Conservation (phyloP, 2,888 invertebrate species). For the Cyaniris semiargus region DNA sequence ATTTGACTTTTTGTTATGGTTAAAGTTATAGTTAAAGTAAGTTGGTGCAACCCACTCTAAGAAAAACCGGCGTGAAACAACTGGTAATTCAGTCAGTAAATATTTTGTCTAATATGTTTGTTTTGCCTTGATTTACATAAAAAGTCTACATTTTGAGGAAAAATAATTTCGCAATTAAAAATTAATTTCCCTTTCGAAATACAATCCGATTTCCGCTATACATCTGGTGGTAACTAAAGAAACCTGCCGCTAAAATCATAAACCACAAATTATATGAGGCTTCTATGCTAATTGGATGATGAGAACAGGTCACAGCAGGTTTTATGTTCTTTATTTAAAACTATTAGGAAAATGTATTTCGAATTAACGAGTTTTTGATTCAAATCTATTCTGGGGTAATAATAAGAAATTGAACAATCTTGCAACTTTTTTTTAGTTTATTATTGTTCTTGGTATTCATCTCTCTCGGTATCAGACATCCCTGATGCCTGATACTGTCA, state of each 20-base stretch:
- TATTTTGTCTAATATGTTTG: too few species aligned
- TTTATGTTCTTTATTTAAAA: slow-evolving; percentile 15
- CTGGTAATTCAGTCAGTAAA: too few species aligned
- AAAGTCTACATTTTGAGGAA: too few species aligned
- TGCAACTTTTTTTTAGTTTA: background rate
- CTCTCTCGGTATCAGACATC: too few species aligned
- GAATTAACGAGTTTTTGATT: slow-evolving; percentile 17
- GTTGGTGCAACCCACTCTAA: too few species aligned
- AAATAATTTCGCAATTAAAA: background rate
- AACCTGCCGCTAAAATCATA: slow-evolving; percentile 11
- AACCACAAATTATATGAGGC: slow-evolving; percentile 24
- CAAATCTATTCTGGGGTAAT: background rate
- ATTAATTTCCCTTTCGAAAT: background rate
- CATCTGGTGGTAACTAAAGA: slow-evolving; percentile 9
- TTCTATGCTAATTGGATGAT: slow-evolving; percentile 28
- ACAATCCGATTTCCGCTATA: background rate
- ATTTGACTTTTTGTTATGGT: too few species aligned
- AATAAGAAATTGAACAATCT: background rate
- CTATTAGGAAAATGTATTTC: background rate
- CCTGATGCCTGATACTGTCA: too few species aligned
- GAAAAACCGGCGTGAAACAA: too few species aligned
- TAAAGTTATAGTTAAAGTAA: too few species aligned
- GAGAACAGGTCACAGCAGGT: slow-evolving; percentile 11
- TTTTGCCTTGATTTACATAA: too few species aligned
- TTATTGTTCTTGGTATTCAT: background rate